Evolutionary conservation across 2,888 invertebrate genomes (phyloP), one percentile per base, ranked within the genome.

Genomic region (Tyria jacobaeae): DNA sequence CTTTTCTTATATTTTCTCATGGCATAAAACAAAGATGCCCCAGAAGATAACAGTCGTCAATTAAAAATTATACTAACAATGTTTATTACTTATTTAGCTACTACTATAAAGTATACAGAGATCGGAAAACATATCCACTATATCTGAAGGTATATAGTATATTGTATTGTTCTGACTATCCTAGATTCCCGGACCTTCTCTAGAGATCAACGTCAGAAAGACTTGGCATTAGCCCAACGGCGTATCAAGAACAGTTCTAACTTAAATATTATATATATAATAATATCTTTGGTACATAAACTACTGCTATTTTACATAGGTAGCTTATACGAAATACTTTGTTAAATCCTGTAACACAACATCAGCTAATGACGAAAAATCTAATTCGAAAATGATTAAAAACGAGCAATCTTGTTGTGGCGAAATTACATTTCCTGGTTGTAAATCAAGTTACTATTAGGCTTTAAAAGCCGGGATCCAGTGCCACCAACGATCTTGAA

Each of bases 161-260:
- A 59, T 57, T 34, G 64, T 68, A 62, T 64, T 47, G 47, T 56
- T 57, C 60, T 70, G 57, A 71, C 67, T 66, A 67, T 73, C 62
- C 65, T 57, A 63, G 56, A 64, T 55, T 62, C 62, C n/a, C 62
- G 70, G 58, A 66, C 72, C 75, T 70, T 63, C 68, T 64, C 62
- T 65, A 70, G 76, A 74, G 71, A 73, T 71, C 68, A 77, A 78
- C 76, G 75, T 76, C 74, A 76, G 68, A 70, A 76, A 82, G 68
- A 70, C 69, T 81, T 87, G 85, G 86, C 86, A 73, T 63, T 57
- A 31, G 62, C 80, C 86, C 86, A 87, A 82, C 74, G 62, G 71
- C 70, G 74, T 77, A 77, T 78, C 75, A 79, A 71, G 64, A 73
- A 64, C 71, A 59, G 58, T 66, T 72, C 75, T 71, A 71, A 71